A percentile compares a stretch with the other conserved stretches of the same genome.
Evolutionary conservation across 2,888 invertebrate genomes (phyloP).

Genomic region (Rhaphigaster nebulosa): DNA sequence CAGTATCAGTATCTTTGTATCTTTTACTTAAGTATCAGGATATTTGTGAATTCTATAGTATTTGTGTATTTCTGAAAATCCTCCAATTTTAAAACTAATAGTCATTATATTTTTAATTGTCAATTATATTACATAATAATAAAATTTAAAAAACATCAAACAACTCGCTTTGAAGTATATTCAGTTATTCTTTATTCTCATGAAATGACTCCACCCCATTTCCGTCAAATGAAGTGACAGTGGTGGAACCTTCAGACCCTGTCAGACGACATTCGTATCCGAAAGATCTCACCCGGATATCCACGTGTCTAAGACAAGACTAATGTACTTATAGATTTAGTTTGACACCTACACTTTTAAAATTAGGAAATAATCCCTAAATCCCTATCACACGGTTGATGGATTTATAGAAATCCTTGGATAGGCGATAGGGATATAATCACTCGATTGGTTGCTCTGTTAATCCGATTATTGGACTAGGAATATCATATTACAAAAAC

Average conservation of each 20-base stretch:
- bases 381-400: neutral
- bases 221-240: neutral
- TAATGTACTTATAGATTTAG: conserved; percentile 19
- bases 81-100: no score
- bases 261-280: neutral
- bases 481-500: conserved; percentile 35
- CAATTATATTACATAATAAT: no score
- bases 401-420: neutral
- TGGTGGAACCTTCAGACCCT: neutral
- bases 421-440: neutral
- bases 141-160: no score
- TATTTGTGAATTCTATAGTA: no score
- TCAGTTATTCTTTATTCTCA: neutral
- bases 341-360: neutral
- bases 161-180: no score
- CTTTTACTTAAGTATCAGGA: no score
- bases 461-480: conserved; percentile 1
- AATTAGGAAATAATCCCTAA: neutral
- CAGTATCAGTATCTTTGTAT: no score
- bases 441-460: neutral
- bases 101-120: no score
- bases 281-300: neutral
- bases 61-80: no score
- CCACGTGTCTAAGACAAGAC: neutral
- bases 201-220: neutral